phyloP scores from a whole-genome alignment of 2,797 vertebrate species.

The Okamejei kenojei region DNA sequence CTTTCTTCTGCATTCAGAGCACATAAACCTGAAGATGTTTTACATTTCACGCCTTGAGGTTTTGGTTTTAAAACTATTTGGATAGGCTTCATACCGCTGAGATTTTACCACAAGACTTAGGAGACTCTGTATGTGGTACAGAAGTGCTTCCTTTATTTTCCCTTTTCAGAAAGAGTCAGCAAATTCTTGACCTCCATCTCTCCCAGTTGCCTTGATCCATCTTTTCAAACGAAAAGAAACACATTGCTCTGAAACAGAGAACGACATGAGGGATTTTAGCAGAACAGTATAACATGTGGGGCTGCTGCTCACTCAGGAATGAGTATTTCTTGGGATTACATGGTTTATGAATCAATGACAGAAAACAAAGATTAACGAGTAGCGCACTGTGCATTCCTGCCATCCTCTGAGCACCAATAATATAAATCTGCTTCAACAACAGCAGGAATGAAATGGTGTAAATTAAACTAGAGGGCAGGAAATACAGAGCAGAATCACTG shows the following conservation, averaged over 20 bases:
- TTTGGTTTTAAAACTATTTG: not conserved
- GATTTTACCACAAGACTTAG: not conserved
- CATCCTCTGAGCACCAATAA: constrained; percentile 21
- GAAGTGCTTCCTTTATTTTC: too few relatives aligned
- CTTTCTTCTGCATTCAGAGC: not conserved
- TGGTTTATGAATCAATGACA: constrained; percentile 38
- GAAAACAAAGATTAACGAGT: constrained; percentile 36
- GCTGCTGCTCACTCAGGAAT: constrained; percentile 9
- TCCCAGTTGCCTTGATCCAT: constrained; percentile 37
- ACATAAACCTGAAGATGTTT: not conserved
- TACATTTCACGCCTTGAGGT: not conserved
- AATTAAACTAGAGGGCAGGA: not conserved
- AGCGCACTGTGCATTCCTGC: not conserved
- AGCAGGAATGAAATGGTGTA: not conserved
- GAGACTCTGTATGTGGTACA: not conserved
- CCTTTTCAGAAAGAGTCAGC: constrained; percentile 12
- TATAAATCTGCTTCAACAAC: constrained; percentile 21
- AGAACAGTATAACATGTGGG: constrained; percentile 36
- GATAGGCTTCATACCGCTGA: not conserved
- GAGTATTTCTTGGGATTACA: constrained; percentile 33
- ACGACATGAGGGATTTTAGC: constrained; percentile 22
- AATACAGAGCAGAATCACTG: not conserved
- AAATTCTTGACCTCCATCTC: constrained; percentile 33
- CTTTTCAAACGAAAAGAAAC: constrained; percentile 33
- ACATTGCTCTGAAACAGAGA: constrained; percentile 18